Evolutionary conservation across 2,113 vertebrate species (phyloP).

Genomic region (Bos javanicus): DNA sequence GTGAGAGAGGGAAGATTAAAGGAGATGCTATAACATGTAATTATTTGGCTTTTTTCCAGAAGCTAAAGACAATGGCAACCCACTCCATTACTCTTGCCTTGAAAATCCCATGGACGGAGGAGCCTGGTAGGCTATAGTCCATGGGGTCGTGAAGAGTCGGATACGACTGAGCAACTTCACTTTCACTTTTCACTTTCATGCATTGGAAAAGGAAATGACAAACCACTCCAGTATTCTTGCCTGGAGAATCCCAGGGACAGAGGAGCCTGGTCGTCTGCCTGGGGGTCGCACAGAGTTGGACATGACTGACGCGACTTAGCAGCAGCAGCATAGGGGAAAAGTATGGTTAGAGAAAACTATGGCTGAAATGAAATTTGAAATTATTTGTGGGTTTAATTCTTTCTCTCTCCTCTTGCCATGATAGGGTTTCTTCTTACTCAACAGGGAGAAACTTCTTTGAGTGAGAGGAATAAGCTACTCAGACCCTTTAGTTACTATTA

Average conservation of each 20-base stretch:
- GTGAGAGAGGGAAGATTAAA: neutral
- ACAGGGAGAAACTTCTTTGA: neutral
- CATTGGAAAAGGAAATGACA: neutral
- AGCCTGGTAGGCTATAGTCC: too few species aligned
- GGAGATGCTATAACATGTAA: neutral
- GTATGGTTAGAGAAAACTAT: neutral
- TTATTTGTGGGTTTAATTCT: slow-evolving; percentile 1
- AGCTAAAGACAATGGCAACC: neutral
- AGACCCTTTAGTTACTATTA: neutral
- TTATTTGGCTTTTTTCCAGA: slow-evolving; percentile 1
- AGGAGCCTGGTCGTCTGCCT: neutral
- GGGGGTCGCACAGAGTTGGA: neutral
- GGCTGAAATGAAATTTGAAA: slow-evolving; percentile 22
- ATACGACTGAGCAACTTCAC: neutral
- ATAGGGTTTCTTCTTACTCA: neutral
- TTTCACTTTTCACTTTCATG: neutral
- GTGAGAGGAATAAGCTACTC: neutral
- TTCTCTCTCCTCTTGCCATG: neutral
- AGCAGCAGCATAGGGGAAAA: neutral
- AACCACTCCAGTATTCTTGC: neutral
- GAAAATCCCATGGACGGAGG: too few species aligned
- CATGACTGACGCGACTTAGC: neutral
- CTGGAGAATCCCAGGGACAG: neutral
- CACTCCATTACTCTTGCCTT: neutral
- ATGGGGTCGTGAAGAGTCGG: neutral